phyloP scores from a whole-genome alignment of 2,797 vertebrate species.

The Heterohyrax brucei region DNA sequence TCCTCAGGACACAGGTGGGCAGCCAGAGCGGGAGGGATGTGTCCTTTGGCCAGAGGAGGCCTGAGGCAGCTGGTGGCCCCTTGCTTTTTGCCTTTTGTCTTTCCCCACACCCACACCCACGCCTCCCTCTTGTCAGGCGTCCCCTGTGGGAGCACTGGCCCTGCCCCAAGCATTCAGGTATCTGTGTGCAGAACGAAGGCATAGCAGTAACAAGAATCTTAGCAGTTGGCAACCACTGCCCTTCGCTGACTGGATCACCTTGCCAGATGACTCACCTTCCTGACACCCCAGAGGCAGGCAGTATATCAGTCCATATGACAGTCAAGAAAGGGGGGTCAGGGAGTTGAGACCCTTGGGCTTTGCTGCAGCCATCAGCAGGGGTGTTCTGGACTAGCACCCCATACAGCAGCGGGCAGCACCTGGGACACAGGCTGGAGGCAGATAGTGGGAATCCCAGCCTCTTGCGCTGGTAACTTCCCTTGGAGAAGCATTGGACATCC shows the following conservation, averaged over 20 bases:
- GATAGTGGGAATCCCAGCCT: rapidly evolving
- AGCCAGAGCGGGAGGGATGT: no score
- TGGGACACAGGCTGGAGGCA: not conserved
- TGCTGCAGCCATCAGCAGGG: not conserved
- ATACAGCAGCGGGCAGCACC: not conserved
- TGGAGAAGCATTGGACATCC: not conserved
- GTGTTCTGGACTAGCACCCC: not conserved
- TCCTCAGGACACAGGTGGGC: no score
- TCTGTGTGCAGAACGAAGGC: rapidly evolving
- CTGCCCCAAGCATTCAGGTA: not conserved
- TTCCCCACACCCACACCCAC: not conserved
- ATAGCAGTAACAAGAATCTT: rapidly evolving
- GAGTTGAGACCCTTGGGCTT: not conserved
- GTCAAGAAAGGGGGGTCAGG: not conserved
- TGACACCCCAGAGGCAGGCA: not conserved
- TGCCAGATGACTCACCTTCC: rapidly evolving
- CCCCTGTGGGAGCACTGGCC: not conserved
- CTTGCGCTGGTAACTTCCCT: not conserved
- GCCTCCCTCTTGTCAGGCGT: not conserved
- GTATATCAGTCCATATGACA: rapidly evolving
- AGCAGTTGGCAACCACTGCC: not conserved
- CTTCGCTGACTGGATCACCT: rapidly evolving
- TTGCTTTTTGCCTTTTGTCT: not conserved
- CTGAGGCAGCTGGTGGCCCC: not conserved
- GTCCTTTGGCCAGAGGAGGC: not conserved